A percentile compares a stretch with the other conserved stretches of the same genome.
Evolutionary conservation across 1,140 invertebrate species (phyloP).

Genomic region (Bombus superbus): DNA sequence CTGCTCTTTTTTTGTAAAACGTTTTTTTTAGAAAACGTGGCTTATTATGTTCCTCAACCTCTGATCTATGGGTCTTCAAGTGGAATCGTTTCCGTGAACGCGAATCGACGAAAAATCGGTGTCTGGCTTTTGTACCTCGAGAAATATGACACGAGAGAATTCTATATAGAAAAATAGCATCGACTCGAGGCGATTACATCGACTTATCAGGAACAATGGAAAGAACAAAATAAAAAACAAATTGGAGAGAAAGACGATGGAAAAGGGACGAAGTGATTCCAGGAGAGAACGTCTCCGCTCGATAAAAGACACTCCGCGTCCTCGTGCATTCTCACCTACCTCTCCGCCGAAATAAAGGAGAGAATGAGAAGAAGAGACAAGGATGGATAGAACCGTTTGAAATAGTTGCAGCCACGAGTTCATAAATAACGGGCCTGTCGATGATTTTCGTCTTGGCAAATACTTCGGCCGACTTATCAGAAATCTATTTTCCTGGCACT

Average conservation of each 20-base stretch:
- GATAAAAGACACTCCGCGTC: constrained; percentile 44
- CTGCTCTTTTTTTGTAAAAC: too few relatives aligned
- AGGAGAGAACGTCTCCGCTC: constrained; percentile 33
- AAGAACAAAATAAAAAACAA: neutral
- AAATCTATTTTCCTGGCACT: constrained; percentile 2
- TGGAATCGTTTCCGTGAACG: too few relatives aligned
- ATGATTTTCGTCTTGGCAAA: constrained; percentile 31
- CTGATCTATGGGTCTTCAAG: too few relatives aligned
- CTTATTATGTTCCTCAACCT: too few relatives aligned
- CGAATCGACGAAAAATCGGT: neutral
- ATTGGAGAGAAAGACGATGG: neutral
- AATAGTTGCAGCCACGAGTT: constrained; percentile 35
- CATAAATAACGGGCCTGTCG: constrained; percentile 37
- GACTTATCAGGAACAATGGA: constrained; percentile 10
- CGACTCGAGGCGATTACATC: neutral
- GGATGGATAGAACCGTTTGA: constrained; percentile 8
- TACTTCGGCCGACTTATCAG: neutral
- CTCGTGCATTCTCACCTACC: neutral
- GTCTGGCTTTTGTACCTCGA: neutral
- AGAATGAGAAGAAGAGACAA: neutral
- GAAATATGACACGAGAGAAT: neutral
- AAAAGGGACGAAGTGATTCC: constrained; percentile 10
- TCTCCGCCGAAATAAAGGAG: neutral
- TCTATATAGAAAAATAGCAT: neutral
- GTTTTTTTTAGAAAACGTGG: too few relatives aligned